Evolutionary conservation across 2,888 invertebrate genomes (phyloP), one percentile per base, ranked within the genome.

Genomic region (Coecobrya sp.): DNA sequence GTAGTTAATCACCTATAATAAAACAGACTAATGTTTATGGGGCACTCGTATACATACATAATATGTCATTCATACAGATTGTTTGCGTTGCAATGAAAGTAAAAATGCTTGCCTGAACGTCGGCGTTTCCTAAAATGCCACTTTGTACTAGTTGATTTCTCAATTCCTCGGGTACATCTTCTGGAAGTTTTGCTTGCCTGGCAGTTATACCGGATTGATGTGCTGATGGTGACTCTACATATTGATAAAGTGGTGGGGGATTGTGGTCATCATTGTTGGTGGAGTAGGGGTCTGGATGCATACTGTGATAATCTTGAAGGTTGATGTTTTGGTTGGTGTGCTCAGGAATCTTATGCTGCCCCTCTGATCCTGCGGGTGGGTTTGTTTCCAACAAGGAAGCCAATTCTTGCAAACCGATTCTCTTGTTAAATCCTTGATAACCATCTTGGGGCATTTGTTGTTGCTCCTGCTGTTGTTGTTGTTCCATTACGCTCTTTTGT

Each of bases 111-210:
- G 98, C 97, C 94, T 98, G 98, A 92, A 98, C 98, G 95, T 98
- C 98, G 70, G 98, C 98, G 95, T 98, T 98, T 94, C 98, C 97
- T 88, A 98, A 96, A 95, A 98, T 98, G 59, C 98, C 98, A 0
- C 98, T 98, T 81, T 97, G 97, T 73, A 98, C 96, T 5, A 98
- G 96, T 95, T 98, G 98, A 95, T 98, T 97, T 62, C 98, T 96
- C 73, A 98, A 96, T 95, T 98, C 98, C 94, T 98, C 98, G 4
- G 98, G 98, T 7, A 98, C 98, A 96, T 98, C 98, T 95, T 98
- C 98, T 13, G 98, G 98, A 68, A 98, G 95, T 49, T 94, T 93
- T 19, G 82, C 82, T 42, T 79, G 84, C 13, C 84, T 89, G 4
- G 85, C 86, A n/a, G 84, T 86, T 42, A 59, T 89, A 7, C 76